These are phyloP conservation scores for Arbacia lixula DNA, from an alignment of 53 echinoderm and acorn worm species.

Conservation along the genomic window DNA sequence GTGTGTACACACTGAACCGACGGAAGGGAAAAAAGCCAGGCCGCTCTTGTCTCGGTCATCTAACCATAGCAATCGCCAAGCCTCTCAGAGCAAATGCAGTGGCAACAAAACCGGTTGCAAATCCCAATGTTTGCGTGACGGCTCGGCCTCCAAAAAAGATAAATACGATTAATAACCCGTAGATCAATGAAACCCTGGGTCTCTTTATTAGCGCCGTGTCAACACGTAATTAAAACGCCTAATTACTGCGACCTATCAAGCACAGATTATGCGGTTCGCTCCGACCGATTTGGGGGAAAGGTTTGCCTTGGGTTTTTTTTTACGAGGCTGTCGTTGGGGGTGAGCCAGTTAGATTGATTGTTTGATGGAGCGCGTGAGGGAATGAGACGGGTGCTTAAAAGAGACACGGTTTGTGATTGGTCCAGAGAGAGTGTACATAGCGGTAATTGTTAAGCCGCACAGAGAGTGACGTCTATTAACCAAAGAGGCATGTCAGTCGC, in stretches of 20 bases:
- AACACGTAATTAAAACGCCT: conserved; percentile 79
- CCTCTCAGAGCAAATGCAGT: conserved; percentile 21
- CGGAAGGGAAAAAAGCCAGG: not conserved
- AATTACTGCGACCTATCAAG: conserved; percentile 69
- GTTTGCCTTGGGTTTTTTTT: no score
- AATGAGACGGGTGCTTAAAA: not conserved
- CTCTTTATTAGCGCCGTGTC: conserved; percentile 63
- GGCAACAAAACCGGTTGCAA: conserved; percentile 40
- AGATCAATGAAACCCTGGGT: conserved; percentile 57
- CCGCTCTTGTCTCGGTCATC: not conserved
- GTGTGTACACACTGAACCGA: conserved; percentile 21
- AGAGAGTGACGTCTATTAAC: no score
- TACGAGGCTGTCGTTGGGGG: no score
- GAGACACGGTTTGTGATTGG: conserved; percentile 30
- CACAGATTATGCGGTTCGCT: conserved; percentile 60
- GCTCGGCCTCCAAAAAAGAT: conserved; percentile 51
- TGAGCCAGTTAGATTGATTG: conserved; percentile 11
- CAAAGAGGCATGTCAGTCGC: not conserved
- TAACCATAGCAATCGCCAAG: conserved; percentile 25
- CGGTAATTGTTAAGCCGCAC: not conserved
- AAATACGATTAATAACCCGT: conserved; percentile 44
- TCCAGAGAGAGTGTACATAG: conserved; percentile 13
- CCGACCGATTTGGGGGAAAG: conserved; percentile 12
- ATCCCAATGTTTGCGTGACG: conserved; percentile 18
- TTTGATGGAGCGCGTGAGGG: conserved; percentile 3